phyloP scores from a whole-genome alignment of 1,140 invertebrate genomes.

The Ostrea denselamellosa region DNA sequence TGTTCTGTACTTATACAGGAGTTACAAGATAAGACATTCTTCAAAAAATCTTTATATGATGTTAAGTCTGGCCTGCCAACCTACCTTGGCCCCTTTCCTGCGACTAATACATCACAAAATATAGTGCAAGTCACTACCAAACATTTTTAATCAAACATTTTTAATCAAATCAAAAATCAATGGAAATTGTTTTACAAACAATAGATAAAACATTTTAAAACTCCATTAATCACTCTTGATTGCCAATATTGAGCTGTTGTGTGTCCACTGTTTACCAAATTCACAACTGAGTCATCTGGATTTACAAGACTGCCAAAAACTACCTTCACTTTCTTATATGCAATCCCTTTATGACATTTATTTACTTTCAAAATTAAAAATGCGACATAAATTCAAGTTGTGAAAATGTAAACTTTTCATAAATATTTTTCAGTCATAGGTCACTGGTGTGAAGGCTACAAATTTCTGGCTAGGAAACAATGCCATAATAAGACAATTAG shows the following conservation, averaged over 20 bases:
- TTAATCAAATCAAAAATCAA: slow-evolving; percentile 40
- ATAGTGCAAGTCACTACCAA: slow-evolving; percentile 7
- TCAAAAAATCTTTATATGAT: background rate
- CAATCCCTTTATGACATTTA: background rate
- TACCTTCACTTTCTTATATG: background rate
- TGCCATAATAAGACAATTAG: background rate
- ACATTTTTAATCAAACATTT: slow-evolving; percentile 37
- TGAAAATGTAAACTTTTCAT: background rate
- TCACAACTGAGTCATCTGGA: background rate
- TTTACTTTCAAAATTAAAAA: background rate
- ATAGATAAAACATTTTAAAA: slow-evolving; percentile 18
- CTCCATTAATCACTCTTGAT: background rate
- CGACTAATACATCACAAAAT: slow-evolving; percentile 1
- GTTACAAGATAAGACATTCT: slow-evolving; percentile 8
- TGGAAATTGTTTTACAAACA: slow-evolving; percentile 14
- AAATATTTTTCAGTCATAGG: background rate
- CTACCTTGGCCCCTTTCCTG: slow-evolving; percentile 16
- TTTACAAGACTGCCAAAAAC: background rate
- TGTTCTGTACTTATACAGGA: background rate
- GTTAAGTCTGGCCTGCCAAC: background rate
- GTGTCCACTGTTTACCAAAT: slow-evolving; percentile 12
- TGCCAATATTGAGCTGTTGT: background rate
- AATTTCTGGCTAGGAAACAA: slow-evolving; percentile 1
- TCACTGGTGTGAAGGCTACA: slow-evolving; percentile 4
- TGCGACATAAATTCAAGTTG: background rate